A percentile compares a stretch with the other conserved stretches of the same genome.
Evolutionary conservation across 2,888 invertebrate species (phyloP).

Genomic region (Frankliniella intonsa): DNA sequence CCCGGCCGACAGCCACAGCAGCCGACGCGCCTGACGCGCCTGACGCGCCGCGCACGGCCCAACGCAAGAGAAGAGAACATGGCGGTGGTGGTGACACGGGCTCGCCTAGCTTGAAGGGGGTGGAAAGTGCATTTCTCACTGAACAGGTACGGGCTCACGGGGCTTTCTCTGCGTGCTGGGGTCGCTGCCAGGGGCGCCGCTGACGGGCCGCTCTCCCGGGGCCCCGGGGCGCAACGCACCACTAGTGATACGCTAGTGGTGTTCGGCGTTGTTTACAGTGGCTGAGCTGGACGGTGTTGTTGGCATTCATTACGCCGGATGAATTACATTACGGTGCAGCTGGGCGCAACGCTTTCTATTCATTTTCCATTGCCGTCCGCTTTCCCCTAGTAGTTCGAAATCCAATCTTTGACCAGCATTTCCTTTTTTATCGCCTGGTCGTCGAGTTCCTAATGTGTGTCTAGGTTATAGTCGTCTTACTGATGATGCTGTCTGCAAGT

Average conservation of each 20-base stretch:
- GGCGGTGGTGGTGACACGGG: background rate
- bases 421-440: background rate
- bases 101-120: background rate
- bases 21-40: background rate
- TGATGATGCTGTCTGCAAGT: background rate
- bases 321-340: too few species aligned
- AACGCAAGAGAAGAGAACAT: background rate
- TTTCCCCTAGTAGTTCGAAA: too few species aligned
- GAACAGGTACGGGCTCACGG: background rate
- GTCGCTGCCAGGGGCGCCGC: too few species aligned
- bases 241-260: background rate
- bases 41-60: background rate
- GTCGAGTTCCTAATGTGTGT: background rate
- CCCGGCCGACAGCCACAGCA: background rate
- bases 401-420: background rate
- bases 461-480: background rate
- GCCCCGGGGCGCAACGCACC: too few species aligned
- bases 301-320: too few species aligned
- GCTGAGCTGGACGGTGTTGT: background rate
- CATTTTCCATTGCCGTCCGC: too few species aligned
- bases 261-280: constrained; percentile 23
- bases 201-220: too few species aligned
- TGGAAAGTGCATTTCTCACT: background rate
- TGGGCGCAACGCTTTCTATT: too few species aligned
- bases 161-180: too few species aligned